phyloP scores from a whole-genome alignment of 92 coral and sea anemone genomes.

The Epizoanthus stellaris region DNA sequence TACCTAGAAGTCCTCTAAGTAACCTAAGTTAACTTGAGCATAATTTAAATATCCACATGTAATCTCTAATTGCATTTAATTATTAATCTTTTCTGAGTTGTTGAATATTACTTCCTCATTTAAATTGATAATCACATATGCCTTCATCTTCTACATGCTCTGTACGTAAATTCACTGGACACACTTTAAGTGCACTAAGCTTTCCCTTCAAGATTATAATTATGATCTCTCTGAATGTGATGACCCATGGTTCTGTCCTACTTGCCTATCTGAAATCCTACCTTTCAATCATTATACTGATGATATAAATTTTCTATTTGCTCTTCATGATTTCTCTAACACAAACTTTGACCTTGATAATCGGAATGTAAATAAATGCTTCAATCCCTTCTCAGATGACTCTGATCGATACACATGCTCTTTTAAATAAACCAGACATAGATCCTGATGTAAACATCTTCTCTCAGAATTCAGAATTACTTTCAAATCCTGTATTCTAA shows the following conservation, averaged over 20 bases:
- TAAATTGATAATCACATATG: neutral
- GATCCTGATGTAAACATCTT: constrained; percentile 58
- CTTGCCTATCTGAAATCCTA: constrained; percentile 48
- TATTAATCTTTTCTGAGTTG: too few relatives aligned
- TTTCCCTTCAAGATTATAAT: constrained; percentile 52
- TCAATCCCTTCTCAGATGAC: constrained; percentile 54
- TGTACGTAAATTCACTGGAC: constrained; percentile 55
- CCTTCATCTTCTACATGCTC: constrained; percentile 45
- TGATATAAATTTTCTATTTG: constrained; percentile 39
- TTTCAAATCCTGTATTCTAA: too few relatives aligned
- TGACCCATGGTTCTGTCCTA: constrained; percentile 58
- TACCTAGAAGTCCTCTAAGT: too few relatives aligned
- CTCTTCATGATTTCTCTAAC: constrained; percentile 41
- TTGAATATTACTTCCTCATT: constrained; percentile 16
- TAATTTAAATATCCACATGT: neutral
- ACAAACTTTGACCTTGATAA: constrained; percentile 44
- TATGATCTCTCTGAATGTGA: constrained; percentile 41
- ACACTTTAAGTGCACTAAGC: constrained; percentile 58
- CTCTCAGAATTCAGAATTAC: constrained; percentile 46
- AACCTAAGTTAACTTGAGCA: neutral
- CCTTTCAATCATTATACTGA: constrained; percentile 48
- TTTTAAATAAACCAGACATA: constrained; percentile 44
- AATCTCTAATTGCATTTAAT: too few relatives aligned
- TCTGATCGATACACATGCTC: constrained; percentile 23
- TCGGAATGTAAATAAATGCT: constrained; percentile 35